Evolutionary conservation across 2,797 vertebrate genomes (phyloP).

Genomic region (Linurgus olivaceus): DNA sequence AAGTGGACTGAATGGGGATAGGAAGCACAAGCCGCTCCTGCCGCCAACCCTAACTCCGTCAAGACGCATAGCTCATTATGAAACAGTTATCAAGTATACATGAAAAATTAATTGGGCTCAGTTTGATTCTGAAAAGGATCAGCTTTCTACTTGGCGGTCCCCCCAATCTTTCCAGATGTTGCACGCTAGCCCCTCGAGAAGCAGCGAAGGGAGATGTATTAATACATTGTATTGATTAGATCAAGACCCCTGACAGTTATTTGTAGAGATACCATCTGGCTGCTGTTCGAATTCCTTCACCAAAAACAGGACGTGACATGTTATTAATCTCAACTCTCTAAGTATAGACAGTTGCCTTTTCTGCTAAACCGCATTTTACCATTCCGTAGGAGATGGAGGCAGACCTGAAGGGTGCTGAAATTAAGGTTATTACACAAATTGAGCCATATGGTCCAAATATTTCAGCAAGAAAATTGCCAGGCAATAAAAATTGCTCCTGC

Average conservation of each 20-base stretch:
- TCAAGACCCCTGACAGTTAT: slow-evolving; percentile 99
- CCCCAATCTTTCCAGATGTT: slow-evolving; percentile 97
- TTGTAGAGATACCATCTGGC: slow-evolving; percentile 99
- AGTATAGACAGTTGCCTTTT: slow-evolving; percentile 87
- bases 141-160: slow-evolving; percentile 77
- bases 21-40: slow-evolving; percentile 84
- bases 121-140: slow-evolving; percentile 86
- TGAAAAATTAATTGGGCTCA: slow-evolving; percentile 89
- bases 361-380: slow-evolving; percentile 86
- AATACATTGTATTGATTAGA: slow-evolving; percentile 99
- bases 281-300: slow-evolving; percentile 99
- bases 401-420: slow-evolving; percentile 99
- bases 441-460: slow-evolving; percentile 99
- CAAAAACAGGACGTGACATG: slow-evolving; percentile 99
- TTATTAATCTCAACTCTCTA: slow-evolving; percentile 98
- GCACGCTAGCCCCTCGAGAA: slow-evolving; percentile 87
- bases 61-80: slow-evolving; percentile 87
- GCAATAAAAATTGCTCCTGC: slow-evolving; percentile 99
- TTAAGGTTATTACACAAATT: slow-evolving; percentile 99
- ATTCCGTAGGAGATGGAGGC: slow-evolving; percentile 84
- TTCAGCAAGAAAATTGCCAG: slow-evolving; percentile 99
- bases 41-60: slow-evolving; percentile 86
- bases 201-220: slow-evolving; percentile 95
- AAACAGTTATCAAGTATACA: slow-evolving; percentile 89
- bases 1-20: slow-evolving; percentile 99